Evolutionary conservation across 92 coral and sea anemone genomes (phyloP).

Genomic region (Paragorgia papillata): DNA sequence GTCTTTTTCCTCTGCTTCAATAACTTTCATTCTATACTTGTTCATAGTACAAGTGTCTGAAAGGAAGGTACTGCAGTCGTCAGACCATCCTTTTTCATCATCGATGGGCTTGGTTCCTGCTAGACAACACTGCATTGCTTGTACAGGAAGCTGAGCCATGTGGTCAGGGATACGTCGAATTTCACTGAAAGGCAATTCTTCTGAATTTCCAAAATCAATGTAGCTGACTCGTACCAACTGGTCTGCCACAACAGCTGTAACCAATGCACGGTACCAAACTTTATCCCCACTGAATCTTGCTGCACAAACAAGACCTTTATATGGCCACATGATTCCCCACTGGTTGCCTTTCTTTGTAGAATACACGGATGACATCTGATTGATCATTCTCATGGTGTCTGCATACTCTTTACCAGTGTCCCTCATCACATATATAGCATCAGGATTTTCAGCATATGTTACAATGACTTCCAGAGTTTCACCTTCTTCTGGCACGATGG

Average conservation of each 20-base stretch:
- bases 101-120: constrained; percentile 70
- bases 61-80: constrained; percentile 42
- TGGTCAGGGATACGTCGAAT: constrained; percentile 88
- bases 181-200: constrained; percentile 76
- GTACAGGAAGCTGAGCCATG: constrained; percentile 64
- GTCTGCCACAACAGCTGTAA: constrained; percentile 79
- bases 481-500: constrained; percentile 1
- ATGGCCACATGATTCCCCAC: constrained; percentile 86
- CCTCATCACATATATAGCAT: constrained; percentile 6
- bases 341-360: constrained; percentile 48
- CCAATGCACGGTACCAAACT: constrained; percentile 93
- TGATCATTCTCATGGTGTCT: constrained; percentile 12
- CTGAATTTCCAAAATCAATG: constrained; percentile 94
- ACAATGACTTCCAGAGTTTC: constrained; percentile 28
- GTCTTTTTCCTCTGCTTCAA: constrained; percentile 48
- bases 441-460: constrained; percentile 11
- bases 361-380: constrained; percentile 27
- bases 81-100: constrained; percentile 64
- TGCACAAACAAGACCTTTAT: constrained; percentile 90
- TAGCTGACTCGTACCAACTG: constrained; percentile 77
- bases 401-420: constrained; percentile 26
- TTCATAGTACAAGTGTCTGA: constrained; percentile 9
- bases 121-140: constrained; percentile 72
- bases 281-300: constrained; percentile 86
- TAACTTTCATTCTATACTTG: constrained; percentile 17